Conservation (phyloP, 2,888 invertebrate species). For the Drosophila kuntzei region DNA sequence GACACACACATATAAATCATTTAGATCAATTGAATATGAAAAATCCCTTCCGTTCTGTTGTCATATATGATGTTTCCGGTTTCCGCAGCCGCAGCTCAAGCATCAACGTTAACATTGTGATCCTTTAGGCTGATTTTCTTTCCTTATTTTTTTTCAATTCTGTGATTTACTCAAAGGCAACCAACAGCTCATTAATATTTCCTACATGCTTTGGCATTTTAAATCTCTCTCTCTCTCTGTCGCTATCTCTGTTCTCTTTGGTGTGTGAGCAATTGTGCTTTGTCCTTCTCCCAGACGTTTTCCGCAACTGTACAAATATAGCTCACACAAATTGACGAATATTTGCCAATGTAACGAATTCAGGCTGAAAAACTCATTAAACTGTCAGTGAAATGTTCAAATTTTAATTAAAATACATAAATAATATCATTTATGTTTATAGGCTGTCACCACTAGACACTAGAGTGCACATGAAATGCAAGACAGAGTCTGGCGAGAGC, state of each 20-base stretch:
- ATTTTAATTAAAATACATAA: slow-evolving; percentile 81
- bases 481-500: background rate
- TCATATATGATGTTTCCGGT: slow-evolving; percentile 84
- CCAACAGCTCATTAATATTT: slow-evolving; percentile 76
- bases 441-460: slow-evolving; percentile 52
- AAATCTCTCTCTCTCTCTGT: slow-evolving; percentile 9
- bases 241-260: slow-evolving; percentile 20
- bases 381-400: slow-evolving; percentile 75
- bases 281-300: slow-evolving; percentile 49
- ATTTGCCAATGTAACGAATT: slow-evolving; percentile 29
- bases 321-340: slow-evolving; percentile 48
- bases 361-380: slow-evolving; percentile 71
- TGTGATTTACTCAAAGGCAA: slow-evolving; percentile 63
- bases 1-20: slow-evolving; percentile 68
- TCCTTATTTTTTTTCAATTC: slow-evolving; percentile 37
- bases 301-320: slow-evolving; percentile 52
- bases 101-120: slow-evolving; percentile 33
- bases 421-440: slow-evolving; percentile 65
- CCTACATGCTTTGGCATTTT: slow-evolving; percentile 55
- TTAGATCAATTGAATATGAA: slow-evolving; percentile 82
- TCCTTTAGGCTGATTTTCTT: slow-evolving; percentile 52
- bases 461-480: slow-evolving; percentile 50
- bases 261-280: slow-evolving; percentile 50
- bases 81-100: slow-evolving; percentile 76
- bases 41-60: slow-evolving; percentile 83